phyloP scores from a whole-genome alignment of 2,113 vertebrate genomes.

The Hyla sarda region DNA sequence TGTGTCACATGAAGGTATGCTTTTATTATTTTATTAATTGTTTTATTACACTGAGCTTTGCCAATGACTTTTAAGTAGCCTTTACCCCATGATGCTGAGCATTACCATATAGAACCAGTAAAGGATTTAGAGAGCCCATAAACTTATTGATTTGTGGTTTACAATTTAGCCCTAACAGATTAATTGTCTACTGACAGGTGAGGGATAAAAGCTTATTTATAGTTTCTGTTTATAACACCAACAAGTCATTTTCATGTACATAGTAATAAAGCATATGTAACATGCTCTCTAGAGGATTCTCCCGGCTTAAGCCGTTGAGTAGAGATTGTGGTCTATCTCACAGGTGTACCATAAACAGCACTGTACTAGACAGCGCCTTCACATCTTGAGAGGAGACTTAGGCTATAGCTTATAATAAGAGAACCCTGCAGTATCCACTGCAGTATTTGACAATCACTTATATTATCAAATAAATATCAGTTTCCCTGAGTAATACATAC shows the following conservation, averaged over 20 bases:
- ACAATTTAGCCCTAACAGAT: constrained; percentile 1
- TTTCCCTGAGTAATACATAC: too few species aligned
- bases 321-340: background rate
- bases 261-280: too few species aligned
- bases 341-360: background rate
- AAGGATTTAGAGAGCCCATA: background rate
- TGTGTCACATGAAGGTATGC: background rate
- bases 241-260: too few species aligned
- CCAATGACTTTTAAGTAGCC: background rate
- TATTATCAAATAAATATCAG: too few species aligned
- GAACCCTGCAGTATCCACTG: too few species aligned
- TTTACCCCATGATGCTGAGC: background rate
- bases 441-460: too few species aligned
- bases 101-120: background rate
- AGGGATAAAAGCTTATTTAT: background rate
- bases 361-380: too few species aligned
- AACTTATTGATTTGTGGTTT: constrained; percentile 29
- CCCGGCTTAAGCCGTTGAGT: background rate
- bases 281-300: background rate
- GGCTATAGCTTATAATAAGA: too few species aligned
- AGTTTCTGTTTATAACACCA: constrained; percentile 13
- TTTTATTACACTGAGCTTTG: background rate
- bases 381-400: too few species aligned
- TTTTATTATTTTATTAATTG: too few species aligned
- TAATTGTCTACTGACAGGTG: background rate